A percentile compares a stretch with the other conserved stretches of the same genome.
Conservation (phyloP, 2,797 vertebrate species). For the Channa striata region DNA sequence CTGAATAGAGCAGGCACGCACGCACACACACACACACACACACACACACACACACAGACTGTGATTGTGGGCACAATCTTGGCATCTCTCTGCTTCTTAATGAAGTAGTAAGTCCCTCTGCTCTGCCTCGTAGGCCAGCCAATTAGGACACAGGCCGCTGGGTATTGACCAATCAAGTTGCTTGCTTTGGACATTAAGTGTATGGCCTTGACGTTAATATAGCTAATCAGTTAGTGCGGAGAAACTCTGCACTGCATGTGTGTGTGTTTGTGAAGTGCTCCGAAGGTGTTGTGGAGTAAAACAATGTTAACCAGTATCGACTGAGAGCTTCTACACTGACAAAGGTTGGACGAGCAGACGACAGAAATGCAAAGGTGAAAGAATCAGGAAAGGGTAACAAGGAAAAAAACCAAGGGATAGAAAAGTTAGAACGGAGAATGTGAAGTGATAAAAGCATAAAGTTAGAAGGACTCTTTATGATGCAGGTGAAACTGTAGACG, state of each 20-base stretch:
- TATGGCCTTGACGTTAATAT: slow-evolving; percentile 70
- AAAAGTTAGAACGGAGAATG: not conserved
- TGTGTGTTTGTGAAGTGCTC: slow-evolving; percentile 14
- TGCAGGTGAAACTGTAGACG: not conserved
- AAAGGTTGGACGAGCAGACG: slow-evolving; percentile 23
- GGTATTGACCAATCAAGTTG: slow-evolving; percentile 73
- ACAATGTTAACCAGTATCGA: slow-evolving; percentile 61
- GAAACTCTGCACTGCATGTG: slow-evolving; percentile 14
- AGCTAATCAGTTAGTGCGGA: slow-evolving; percentile 52
- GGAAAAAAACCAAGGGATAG: not conserved
- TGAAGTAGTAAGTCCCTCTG: slow-evolving; percentile 73
- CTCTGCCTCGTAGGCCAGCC: slow-evolving; percentile 65
- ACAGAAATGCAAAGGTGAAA: slow-evolving; percentile 22
- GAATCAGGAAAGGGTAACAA: not conserved
- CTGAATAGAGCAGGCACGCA: slow-evolving; percentile 35
- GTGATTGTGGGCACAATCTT: slow-evolving; percentile 44
- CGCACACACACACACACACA: slow-evolving; percentile 14
- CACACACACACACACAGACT: slow-evolving; percentile 15
- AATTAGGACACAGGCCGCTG: slow-evolving; percentile 67
- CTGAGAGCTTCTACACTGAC: slow-evolving; percentile 37
- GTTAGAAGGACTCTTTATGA: not conserved
- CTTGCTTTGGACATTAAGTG: slow-evolving; percentile 59
- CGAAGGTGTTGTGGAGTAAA: slow-evolving; percentile 38
- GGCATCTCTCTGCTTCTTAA: slow-evolving; percentile 64
- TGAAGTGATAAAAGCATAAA: slow-evolving; percentile 7